These are phyloP conservation scores for Ceratina calcarata DNA, from an alignment of 1,140 invertebrate species.

Conservation along the genomic window DNA sequence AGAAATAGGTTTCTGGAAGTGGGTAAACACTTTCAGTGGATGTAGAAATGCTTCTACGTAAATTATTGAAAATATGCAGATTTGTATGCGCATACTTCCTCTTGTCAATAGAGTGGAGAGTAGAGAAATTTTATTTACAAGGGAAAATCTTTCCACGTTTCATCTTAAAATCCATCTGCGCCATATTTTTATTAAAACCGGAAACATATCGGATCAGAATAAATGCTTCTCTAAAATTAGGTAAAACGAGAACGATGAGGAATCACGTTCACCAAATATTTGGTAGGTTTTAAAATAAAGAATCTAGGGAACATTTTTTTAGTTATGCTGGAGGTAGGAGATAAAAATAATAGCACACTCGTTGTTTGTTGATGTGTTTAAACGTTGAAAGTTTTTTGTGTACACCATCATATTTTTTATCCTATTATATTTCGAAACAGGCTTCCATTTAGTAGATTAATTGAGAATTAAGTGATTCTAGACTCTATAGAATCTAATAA, in stretches of 20 bases:
- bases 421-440: too few species aligned
- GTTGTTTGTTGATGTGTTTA: too few species aligned
- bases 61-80: slow-evolving; percentile 21
- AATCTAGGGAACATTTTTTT: neutral
- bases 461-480: too few species aligned
- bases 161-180: neutral
- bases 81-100: slow-evolving; percentile 35
- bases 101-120: slow-evolving; percentile 27
- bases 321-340: neutral
- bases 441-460: too few species aligned
- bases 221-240: neutral
- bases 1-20: neutral
- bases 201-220: neutral
- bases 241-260: too few species aligned
- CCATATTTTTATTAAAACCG: neutral
- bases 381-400: too few species aligned
- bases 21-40: slow-evolving; percentile 1
- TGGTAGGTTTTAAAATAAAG: neutral
- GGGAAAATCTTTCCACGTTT: neutral
- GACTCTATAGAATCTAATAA: too few species aligned
- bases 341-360: too few species aligned
- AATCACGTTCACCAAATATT: slow-evolving; percentile 9
- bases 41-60: too few species aligned
- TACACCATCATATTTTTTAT: too few species aligned
- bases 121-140: slow-evolving; percentile 20